These are phyloP conservation scores for Tuberolachnus salignus DNA, from an alignment of 2,888 invertebrate species.

Conservation along the genomic window DNA sequence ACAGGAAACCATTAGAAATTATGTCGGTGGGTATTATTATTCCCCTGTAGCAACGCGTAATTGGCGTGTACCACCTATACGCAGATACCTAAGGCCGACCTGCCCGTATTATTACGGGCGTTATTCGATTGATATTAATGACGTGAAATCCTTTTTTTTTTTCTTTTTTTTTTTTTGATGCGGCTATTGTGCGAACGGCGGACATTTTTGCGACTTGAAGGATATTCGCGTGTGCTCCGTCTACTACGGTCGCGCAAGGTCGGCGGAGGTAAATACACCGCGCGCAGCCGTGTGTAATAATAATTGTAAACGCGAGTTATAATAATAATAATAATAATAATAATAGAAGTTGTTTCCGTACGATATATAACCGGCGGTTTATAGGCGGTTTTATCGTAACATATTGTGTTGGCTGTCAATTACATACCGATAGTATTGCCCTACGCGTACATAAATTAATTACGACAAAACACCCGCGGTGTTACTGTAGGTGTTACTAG, in stretches of 20 bases:
- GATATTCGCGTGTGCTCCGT: background rate
- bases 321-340: background rate
- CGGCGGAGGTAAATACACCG: background rate
- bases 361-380: no score
- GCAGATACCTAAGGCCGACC: no score
- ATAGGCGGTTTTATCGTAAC: no score
- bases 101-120: no score
- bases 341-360: background rate
- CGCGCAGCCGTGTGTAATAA: background rate
- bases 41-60: background rate
- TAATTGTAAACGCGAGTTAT: background rate
- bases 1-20: background rate
- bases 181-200: background rate
- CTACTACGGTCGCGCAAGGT: background rate
- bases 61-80: background rate
- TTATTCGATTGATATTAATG: slow-evolving; percentile 1
- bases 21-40: background rate
- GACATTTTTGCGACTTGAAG: background rate
- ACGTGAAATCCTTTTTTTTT: background rate
- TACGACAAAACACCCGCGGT: no score
- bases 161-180: no score
- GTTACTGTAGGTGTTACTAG: no score
- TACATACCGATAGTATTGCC: no score
- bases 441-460: no score
- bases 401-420: no score